These are phyloP conservation scores for Gastrophysa polygoni DNA, from an alignment of 2,888 invertebrate genomes.

Conservation along the genomic window DNA sequence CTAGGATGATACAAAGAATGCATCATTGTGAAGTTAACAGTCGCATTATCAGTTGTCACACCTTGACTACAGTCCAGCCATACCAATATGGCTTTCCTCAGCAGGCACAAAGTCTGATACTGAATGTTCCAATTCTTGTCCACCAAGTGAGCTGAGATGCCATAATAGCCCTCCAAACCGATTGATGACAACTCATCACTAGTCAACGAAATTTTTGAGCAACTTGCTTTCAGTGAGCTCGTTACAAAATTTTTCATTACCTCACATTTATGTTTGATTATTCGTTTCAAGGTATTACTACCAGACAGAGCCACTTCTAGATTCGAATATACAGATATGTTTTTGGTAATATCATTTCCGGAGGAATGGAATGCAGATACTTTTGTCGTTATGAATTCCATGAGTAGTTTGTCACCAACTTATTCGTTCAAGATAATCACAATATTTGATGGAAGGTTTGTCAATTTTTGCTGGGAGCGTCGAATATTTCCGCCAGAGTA, in stretches of 20 bases:
- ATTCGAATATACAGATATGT: background rate
- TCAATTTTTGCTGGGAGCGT: no score
- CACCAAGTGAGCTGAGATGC: constrained; percentile 10
- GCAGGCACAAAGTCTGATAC: constrained; percentile 9
- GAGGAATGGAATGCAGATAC: background rate
- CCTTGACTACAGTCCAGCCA: constrained; percentile 17
- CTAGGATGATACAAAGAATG: constrained; percentile 26
- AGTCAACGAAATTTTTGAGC: constrained; percentile 12
- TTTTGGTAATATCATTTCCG: background rate
- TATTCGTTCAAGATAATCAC: background rate
- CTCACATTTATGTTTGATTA: no score
- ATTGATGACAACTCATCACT: no score
- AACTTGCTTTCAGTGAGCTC: constrained; percentile 6
- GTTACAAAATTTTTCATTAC: constrained; percentile 8
- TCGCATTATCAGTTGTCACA: constrained; percentile 4
- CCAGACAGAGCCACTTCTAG: background rate
- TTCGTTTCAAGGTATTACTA: background rate
- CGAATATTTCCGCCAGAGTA: no score
- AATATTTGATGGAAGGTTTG: no score
- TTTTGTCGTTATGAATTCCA: background rate
- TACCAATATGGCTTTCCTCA: constrained; percentile 9
- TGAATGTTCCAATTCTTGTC: constrained; percentile 8
- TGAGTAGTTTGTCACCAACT: background rate
- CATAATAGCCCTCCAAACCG: constrained; percentile 6
- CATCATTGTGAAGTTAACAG: constrained; percentile 26